Evolutionary conservation across 1,140 invertebrate genomes (phyloP), one percentile per base, ranked within the genome.

Genomic region (Drosophila paulistorum): DNA sequence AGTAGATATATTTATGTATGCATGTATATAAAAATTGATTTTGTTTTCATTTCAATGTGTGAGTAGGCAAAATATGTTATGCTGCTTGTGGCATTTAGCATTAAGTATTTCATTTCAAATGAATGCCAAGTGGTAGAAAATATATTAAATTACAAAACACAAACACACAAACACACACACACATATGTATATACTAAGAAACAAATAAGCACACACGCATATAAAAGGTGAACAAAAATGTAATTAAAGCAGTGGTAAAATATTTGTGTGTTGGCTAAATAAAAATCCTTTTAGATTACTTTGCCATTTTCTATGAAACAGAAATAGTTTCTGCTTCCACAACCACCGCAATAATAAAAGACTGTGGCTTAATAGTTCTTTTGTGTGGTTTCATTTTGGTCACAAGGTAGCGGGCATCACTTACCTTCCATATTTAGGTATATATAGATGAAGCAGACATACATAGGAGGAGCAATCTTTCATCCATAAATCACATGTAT

Each of bases 11-110:
- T 23, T 26, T 30, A 7, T 30, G 30, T 30, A 30, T 30, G 30
- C 3, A 30, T 23, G 41, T 35, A 39, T 64, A 57, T 77, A 66
- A 48, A 65, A 71, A 65, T 77, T 66, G 68, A 77, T 77, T 77
- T 62, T 58, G 70, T 48, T 65, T 58, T 77, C 9, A 71, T 48
- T 37, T 57, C 74, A 77, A 68, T 74, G 54, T 48, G 61, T 66
- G 74, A 23, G 37, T 41, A 26, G 41, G 60, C 60, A 30, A 51
- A 51, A 51, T 51, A 51, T 51, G 45, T 51, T 23, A 51, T 51
- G 45, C 17, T 51, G 23, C 67, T 51, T 33, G 41, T 59, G 41
- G 59, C 65, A 59, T 58, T 39, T 60, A 51, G 45, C 45, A 51
- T 51, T 7, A 45, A 41, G 30, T 30, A 55, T 60, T 68, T 57